Base-by-base conservation (phyloP, 2,888 invertebrate genomes). In the Caradrina clavipalpis region DNA sequence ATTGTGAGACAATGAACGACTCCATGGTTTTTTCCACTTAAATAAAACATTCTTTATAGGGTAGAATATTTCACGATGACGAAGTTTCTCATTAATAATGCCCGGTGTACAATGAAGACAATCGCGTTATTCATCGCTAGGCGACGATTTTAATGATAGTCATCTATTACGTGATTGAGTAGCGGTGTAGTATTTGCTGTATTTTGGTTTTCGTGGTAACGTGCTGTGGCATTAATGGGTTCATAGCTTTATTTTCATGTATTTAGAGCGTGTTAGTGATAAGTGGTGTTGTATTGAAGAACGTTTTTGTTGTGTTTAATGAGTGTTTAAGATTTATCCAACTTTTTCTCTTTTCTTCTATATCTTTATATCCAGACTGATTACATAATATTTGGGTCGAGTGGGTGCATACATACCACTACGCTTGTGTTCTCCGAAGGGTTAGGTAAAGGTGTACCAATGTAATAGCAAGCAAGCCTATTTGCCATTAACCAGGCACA, bases 31-130 rank as follows among this genome's bases (percentile, higher is more conserved):
- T 59, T 61, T 19, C 60, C 21, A 64, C 55, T 59, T 54, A 60
- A 76, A 64, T 82, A 59, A 65, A 79, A 70, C 58, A 67, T 74
- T 70, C 47, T 66, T 70, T 50, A 73, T 63, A 50, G 65, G 57
- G 19, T 64, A 51, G 50, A 69, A 79, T 75, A 82, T 82, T 81
- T 81, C 56, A 75, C 63, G 45, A 53, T 50, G 26, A 47, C 10
- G 50, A 47, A 54, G 69, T 35, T 70, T 76, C 72, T 77, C 87
- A 88, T 88, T 87, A 82, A 88, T 88, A 87, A 84, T 75, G 51
- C 70, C 59, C 65, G 71, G 73, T 68, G 77, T 85, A 86, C 81
- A 85, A 84, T 88, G 82, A 76, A 58, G 84, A 81, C 85, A 83
- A 57, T 72, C 73, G 53, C 82, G 80, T 88, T 84, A 84, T 76